Conservation (phyloP, 2,888 invertebrate genomes). For the Tinea trinotella region DNA sequence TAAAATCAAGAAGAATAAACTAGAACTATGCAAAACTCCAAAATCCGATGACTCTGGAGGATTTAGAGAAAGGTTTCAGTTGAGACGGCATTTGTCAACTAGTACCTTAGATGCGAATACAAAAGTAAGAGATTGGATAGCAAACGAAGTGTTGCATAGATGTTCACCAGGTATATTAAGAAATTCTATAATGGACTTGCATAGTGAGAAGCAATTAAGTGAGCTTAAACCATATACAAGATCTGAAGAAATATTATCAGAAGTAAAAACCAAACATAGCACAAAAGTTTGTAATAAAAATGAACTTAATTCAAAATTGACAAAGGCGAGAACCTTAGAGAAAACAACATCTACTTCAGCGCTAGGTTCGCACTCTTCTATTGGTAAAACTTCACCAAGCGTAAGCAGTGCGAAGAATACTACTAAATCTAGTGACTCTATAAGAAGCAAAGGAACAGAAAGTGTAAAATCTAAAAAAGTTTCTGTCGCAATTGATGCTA, state of each 20-base stretch:
- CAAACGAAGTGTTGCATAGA: constrained; percentile 81
- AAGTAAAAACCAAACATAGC: constrained; percentile 35
- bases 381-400: constrained; percentile 41
- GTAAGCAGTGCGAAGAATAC: constrained; percentile 35
- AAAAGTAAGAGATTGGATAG: constrained; percentile 90
- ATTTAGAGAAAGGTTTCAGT: constrained; percentile 74
- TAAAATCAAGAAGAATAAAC: constrained; percentile 62
- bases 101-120: constrained; percentile 89
- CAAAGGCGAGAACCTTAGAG: constrained; percentile 50
- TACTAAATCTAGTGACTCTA: constrained; percentile 57
- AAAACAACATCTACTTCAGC: constrained; percentile 64
- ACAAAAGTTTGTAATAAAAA: constrained; percentile 27
- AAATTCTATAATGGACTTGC: constrained; percentile 57
- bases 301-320: constrained; percentile 32
- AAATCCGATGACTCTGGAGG: constrained; percentile 71
- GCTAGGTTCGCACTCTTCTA: constrained; percentile 57
- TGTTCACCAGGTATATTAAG: constrained; percentile 78
- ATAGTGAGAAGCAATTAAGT: constrained; percentile 40
- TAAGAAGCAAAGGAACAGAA: constrained; percentile 54
- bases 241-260: constrained; percentile 60
- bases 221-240: constrained; percentile 50
- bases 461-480: constrained; percentile 76
- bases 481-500: constrained; percentile 85
- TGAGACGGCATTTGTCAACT: constrained; percentile 80
- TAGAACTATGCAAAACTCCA: constrained; percentile 68